Percentiles rank a stretch among this genome's conserved stretches.
These are phyloP conservation scores for Abramis brama DNA, from an alignment of 2,113 vertebrate species.

Conservation along the genomic window DNA sequence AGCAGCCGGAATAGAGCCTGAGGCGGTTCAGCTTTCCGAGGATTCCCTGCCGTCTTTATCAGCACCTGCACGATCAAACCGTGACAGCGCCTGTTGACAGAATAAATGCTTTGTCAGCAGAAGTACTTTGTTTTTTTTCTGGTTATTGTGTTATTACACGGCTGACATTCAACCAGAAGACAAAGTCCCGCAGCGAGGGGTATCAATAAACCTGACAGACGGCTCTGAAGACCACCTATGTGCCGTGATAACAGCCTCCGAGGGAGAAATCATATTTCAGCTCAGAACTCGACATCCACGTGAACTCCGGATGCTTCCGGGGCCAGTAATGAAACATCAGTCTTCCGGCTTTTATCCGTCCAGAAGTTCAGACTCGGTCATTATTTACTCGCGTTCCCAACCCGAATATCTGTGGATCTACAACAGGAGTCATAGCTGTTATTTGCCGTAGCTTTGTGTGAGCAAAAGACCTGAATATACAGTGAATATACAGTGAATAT, in stretches of 20 bases:
- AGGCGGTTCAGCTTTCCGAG: slow-evolving; percentile 53
- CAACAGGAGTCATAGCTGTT: not conserved
- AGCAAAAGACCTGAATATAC: not conserved
- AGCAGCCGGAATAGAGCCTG: slow-evolving; percentile 10
- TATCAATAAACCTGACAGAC: slow-evolving; percentile 74
- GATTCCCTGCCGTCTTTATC: slow-evolving; percentile 68
- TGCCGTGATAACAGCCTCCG: slow-evolving; percentile 40
- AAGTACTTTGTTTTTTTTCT: slow-evolving; percentile 59
- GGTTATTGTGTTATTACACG: slow-evolving; percentile 53
- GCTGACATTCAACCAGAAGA: slow-evolving; percentile 67
- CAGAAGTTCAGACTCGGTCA: not conserved
- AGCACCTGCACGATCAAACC: slow-evolving; percentile 70
- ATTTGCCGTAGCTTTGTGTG: not conserved
- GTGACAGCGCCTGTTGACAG: slow-evolving; percentile 74
- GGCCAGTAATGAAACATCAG: not conserved
- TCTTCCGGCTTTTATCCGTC: not conserved
- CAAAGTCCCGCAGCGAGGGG: slow-evolving; percentile 69
- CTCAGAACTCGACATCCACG: not conserved
- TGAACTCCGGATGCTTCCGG: slow-evolving; percentile 1
- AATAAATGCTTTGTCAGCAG: slow-evolving; percentile 76
- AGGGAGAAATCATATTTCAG: slow-evolving; percentile 57
- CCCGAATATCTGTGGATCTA: not conserved
- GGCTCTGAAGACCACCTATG: slow-evolving; percentile 71
- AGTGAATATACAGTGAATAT: too few relatives aligned
- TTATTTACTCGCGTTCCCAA: not conserved